Conservation (phyloP, 2,113 vertebrate genomes). For the Chunga burmeisteri region DNA sequence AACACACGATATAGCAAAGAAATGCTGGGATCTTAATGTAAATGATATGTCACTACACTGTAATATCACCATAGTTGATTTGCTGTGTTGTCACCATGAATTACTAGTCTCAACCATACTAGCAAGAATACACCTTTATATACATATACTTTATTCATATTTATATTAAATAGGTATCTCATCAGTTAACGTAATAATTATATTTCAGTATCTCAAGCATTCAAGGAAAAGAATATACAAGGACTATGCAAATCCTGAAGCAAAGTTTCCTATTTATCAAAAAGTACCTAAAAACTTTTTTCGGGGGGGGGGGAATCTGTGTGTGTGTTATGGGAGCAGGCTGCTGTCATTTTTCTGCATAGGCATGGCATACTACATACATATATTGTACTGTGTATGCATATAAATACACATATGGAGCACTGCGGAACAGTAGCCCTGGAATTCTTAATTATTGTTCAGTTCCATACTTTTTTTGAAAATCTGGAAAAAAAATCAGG, state of each 20-base stretch:
- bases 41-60: neutral
- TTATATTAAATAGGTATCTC: conserved; percentile 38
- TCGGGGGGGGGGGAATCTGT: accelerated
- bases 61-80: neutral
- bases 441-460: neutral
- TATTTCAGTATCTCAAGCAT: conserved; percentile 1
- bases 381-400: neutral
- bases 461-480: neutral
- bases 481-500: neutral
- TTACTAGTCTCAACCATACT: neutral
- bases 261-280: neutral
- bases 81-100: neutral
- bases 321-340: neutral
- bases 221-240: neutral
- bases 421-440: neutral
- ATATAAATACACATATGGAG: neutral
- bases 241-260: neutral
- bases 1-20: neutral
- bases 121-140: conserved; percentile 30
- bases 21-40: neutral
- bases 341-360: neutral
- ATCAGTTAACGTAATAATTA: neutral
- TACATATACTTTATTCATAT: conserved; percentile 32
- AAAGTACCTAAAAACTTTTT: neutral
- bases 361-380: neutral